Evolutionary conservation across 2,888 invertebrate genomes (phyloP).

Genomic region (Adineta ricciae): DNA sequence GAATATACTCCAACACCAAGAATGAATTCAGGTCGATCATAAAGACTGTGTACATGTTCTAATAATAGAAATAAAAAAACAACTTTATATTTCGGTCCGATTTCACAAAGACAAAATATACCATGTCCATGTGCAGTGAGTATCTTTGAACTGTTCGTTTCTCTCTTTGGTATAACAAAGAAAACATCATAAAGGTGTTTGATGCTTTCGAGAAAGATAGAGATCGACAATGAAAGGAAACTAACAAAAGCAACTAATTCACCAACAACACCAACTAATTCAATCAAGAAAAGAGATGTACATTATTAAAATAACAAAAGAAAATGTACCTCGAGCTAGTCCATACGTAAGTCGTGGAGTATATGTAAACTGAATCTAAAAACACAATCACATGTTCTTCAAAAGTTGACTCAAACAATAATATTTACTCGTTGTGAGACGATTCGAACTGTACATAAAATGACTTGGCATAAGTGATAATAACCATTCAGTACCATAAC

Average conservation of each 20-base stretch:
- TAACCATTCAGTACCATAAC: conserved; percentile 5
- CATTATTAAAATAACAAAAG: too few relatives aligned
- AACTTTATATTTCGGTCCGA: too few relatives aligned
- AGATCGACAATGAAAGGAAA: conserved; percentile 4
- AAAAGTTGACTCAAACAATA: too few relatives aligned
- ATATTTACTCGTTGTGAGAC: neutral
- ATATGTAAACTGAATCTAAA: conserved; percentile 3
- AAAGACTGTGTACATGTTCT: conserved; percentile 1
- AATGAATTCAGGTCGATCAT: neutral
- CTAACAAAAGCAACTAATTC: conserved; percentile 14
- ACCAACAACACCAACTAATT: conserved; percentile 15
- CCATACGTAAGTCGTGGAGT: conserved; percentile 4
- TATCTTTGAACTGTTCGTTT: neutral
- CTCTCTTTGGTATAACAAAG: neutral
- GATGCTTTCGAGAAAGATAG: neutral
- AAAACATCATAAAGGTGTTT: neutral
- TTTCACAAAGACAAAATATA: neutral
- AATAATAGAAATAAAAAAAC: neutral
- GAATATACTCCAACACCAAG: conserved; percentile 3
- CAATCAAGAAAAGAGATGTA: neutral
- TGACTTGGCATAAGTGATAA: neutral
- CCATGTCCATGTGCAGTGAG: conserved; percentile 5
- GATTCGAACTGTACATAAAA: conserved; percentile 1
- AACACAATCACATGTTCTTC: neutral
- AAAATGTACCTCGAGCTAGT: neutral